A percentile compares a stretch with the other conserved stretches of the same genome.
phyloP scores from a whole-genome alignment of 2,113 vertebrate genomes.

The Neoarius graeffei region DNA sequence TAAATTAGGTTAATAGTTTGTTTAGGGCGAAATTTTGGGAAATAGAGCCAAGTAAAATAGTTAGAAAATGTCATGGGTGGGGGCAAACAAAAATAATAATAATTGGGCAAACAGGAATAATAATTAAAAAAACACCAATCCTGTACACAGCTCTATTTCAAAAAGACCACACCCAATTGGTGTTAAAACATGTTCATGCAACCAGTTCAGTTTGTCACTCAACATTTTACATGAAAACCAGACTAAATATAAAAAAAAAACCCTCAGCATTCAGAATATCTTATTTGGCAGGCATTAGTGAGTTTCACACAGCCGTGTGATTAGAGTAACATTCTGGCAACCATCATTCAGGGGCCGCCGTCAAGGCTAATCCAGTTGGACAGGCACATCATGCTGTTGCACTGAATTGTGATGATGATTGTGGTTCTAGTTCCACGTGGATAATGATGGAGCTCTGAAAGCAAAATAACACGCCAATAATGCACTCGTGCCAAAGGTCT shows the following conservation, averaged over 20 bases:
- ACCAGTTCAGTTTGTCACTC: background rate
- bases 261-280: background rate
- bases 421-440: background rate
- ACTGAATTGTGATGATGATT: constrained; percentile 17
- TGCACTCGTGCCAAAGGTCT: constrained; percentile 12
- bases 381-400: constrained; percentile 28
- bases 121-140: background rate
- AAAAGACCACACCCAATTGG: background rate
- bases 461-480: constrained; percentile 24
- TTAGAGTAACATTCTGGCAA: background rate
- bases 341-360: background rate
- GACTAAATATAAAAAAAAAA: background rate
- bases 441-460: constrained; percentile 32
- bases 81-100: background rate
- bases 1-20: background rate
- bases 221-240: constrained; percentile 6
- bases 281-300: background rate
- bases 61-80: background rate
- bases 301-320: background rate
- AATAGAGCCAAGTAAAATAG: background rate
- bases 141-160: background rate
- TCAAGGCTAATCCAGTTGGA: constrained; percentile 30
- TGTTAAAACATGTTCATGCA: background rate
- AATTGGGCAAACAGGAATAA: background rate
- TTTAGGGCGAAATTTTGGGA: background rate